Conservation (phyloP, 2,797 vertebrate genomes). For the Graptemys geographica region DNA sequence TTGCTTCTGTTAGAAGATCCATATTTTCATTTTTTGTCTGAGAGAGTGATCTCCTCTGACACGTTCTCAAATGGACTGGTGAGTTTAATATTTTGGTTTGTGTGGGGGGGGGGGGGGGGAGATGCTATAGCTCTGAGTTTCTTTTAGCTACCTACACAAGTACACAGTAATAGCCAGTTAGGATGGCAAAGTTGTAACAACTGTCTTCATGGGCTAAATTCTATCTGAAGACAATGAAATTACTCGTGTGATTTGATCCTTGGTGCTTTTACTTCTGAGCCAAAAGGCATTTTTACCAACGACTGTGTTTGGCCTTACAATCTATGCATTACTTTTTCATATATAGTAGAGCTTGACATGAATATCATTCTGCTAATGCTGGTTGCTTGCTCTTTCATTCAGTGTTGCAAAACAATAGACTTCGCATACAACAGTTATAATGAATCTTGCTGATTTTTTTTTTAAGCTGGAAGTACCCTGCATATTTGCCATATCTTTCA, state of each 20-base stretch:
- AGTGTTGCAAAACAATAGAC: background rate
- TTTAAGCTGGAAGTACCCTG: background rate
- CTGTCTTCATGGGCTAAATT: background rate
- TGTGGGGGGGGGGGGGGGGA: accelerated
- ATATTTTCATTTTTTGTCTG: background rate
- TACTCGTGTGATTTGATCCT: background rate
- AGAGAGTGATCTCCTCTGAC: background rate
- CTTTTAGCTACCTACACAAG: background rate
- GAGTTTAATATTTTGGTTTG: too few species aligned
- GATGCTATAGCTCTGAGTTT: too few species aligned
- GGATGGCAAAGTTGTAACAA: background rate
- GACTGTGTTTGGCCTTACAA: too few species aligned
- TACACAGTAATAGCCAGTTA: background rate
- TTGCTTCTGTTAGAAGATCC: too few species aligned
- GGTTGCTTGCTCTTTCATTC: background rate
- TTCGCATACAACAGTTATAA: background rate
- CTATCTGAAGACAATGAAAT: background rate
- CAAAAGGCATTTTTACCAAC: background rate
- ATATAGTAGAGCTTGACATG: too few species aligned
- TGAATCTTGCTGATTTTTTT: background rate
- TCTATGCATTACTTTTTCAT: background rate
- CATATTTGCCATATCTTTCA: background rate
- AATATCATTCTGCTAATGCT: too few species aligned
- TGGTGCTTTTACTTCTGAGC: background rate
- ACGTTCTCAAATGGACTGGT: too few species aligned